These are phyloP conservation scores for Megastigmus dorsalis DNA, from an alignment of 2,888 invertebrate genomes.

Conservation along the genomic window DNA sequence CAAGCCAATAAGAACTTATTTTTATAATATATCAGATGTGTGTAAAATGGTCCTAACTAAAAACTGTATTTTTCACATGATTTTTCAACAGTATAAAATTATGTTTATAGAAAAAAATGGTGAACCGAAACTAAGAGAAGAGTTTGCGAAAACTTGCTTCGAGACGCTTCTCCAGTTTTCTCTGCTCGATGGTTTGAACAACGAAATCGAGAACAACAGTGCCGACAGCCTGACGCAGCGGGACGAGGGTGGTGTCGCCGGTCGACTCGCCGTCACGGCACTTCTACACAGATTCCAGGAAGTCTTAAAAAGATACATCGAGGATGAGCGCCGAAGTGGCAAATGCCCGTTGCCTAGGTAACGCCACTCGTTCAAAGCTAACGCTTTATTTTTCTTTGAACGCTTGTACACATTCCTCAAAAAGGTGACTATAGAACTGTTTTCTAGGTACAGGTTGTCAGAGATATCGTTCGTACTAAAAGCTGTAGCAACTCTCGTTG, in stretches of 20 bases:
- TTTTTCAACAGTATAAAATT: no score
- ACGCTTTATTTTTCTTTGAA: neutral
- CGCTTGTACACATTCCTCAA: conserved; percentile 19
- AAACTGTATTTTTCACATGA: no score
- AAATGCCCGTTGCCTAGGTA: conserved; percentile 90
- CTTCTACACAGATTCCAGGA: conserved; percentile 94
- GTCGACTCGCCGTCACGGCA: conserved; percentile 91
- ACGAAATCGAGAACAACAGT: conserved; percentile 65
- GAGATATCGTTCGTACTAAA: conserved; percentile 97
- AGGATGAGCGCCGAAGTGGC: conserved; percentile 88
- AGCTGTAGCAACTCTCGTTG: conserved; percentile 93
- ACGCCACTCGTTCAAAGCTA: conserved; percentile 54
- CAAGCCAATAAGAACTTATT: no score
- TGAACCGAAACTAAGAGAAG: conserved; percentile 86
- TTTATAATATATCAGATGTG: no score
- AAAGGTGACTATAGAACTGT: conserved; percentile 61
- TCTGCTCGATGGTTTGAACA: conserved; percentile 82
- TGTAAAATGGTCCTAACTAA: no score
- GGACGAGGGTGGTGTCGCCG: conserved; percentile 80
- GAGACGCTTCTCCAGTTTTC: conserved; percentile 97
- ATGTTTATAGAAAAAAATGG: conserved; percentile 65
- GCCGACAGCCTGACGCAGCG: conserved; percentile 63
- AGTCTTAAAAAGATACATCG: conserved; percentile 90
- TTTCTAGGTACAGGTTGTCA: conserved; percentile 88
- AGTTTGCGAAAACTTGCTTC: conserved; percentile 97